Conservation (phyloP, 2,888 invertebrate genomes). For the Azorinus chamasolen region DNA sequence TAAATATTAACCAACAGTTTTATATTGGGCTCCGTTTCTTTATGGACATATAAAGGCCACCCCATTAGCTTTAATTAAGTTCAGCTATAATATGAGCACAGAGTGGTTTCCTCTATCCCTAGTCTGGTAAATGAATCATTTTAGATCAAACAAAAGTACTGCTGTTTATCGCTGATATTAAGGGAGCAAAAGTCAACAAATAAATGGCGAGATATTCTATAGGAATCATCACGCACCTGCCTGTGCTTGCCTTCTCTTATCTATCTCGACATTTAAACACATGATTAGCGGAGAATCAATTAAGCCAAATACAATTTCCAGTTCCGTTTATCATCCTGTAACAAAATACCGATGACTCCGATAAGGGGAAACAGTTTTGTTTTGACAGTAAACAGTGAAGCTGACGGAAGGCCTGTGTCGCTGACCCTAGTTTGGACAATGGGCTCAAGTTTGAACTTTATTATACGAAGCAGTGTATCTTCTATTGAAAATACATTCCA, state of each 20-base stretch:
- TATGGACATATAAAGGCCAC: constrained; percentile 46
- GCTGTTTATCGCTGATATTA: constrained; percentile 16
- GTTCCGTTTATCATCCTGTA: constrained; percentile 44
- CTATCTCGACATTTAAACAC: constrained; percentile 21
- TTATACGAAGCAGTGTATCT: no score
- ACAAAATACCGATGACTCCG: constrained; percentile 38
- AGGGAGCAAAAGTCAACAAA: constrained; percentile 52
- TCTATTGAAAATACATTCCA: no score
- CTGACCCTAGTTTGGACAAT: no score
- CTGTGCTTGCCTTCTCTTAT: no score
- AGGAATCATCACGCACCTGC: constrained; percentile 33
- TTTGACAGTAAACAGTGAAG: constrained; percentile 11
- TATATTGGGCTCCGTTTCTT: constrained; percentile 15
- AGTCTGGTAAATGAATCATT: constrained; percentile 33
- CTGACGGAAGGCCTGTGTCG: no score
- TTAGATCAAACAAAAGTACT: constrained; percentile 32
- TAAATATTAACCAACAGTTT: constrained; percentile 45
- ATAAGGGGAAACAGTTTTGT: constrained; percentile 25
- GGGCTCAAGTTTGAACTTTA: no score
- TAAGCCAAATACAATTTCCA: constrained; percentile 57
- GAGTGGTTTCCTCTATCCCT: no score
- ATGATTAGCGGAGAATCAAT: constrained; percentile 55
- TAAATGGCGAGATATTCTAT: constrained; percentile 24
- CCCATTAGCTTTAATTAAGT: constrained; percentile 53
- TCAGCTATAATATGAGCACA: constrained; percentile 17